A percentile compares a stretch with the other conserved stretches of the same genome.
phyloP scores from a whole-genome alignment of 2,888 invertebrate genomes.

The Gisinianus flammeolus region DNA sequence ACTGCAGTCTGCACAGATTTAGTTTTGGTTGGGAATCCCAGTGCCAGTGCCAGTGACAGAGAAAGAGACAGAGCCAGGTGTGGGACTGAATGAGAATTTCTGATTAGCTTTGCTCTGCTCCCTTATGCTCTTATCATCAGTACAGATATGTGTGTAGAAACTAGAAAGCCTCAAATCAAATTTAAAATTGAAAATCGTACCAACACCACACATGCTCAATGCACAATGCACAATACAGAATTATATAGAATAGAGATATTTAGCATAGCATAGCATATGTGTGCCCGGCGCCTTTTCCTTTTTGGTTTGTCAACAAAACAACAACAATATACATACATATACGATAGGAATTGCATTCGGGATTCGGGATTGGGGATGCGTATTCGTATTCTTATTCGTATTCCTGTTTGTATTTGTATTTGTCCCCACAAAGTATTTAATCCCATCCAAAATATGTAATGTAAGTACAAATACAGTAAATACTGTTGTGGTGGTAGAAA shows the following conservation, averaged over 20 bases:
- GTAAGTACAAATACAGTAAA: no score
- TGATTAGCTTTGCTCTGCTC: slow-evolving; percentile 41
- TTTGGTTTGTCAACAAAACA: no score
- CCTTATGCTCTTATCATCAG: not conserved
- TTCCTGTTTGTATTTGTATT: not conserved
- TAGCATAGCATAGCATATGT: no score
- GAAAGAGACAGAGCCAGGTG: slow-evolving; percentile 36
- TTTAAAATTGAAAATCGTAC: no score
- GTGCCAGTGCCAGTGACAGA: not conserved
- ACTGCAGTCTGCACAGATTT: not conserved
- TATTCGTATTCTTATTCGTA: not conserved
- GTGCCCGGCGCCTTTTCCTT: no score
- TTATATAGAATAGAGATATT: no score
- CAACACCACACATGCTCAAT: no score
- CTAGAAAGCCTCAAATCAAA: no score
- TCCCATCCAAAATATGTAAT: slow-evolving; percentile 19
- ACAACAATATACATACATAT: no score
- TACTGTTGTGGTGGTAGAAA: not conserved
- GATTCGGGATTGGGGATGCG: not conserved
- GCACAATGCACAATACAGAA: no score
- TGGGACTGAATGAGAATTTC: slow-evolving; percentile 43
- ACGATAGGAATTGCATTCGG: not conserved
- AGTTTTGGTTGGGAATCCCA: not conserved
- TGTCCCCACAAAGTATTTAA: slow-evolving; percentile 31
- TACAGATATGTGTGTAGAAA: not conserved